Conservation (phyloP, 2,888 invertebrate genomes). For the Leucozona laternaria region DNA sequence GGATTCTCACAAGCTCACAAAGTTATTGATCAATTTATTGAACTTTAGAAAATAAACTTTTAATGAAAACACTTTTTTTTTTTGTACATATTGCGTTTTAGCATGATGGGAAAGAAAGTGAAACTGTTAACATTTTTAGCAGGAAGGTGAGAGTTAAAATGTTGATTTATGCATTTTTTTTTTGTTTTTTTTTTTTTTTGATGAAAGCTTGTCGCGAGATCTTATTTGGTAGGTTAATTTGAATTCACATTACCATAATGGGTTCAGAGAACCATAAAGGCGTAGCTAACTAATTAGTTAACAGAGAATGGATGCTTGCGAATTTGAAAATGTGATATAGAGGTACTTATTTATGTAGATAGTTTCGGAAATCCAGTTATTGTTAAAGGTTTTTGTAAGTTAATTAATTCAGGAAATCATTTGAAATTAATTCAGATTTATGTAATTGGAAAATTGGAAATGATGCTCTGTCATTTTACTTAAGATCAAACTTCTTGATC, state of each 20-base stretch:
- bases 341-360: background rate
- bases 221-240: background rate
- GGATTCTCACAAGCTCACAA: conserved; percentile 43
- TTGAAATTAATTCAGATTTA: no score
- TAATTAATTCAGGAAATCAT: no score
- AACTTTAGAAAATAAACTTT: conserved; percentile 47
- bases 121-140: conserved; percentile 3
- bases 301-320: no score
- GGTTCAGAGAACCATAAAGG: background rate
- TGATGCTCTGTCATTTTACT: no score
- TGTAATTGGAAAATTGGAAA: no score
- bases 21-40: conserved; percentile 57
- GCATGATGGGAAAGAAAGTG: conserved; percentile 38
- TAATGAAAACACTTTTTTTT: background rate
- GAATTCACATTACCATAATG: background rate
- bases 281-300: background rate
- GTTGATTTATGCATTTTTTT: background rate
- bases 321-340: background rate
- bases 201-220: background rate
- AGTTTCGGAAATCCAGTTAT: background rate
- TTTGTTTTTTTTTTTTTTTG: background rate
- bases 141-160: conserved; percentile 8
- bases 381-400: no score
- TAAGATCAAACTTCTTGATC: no score
- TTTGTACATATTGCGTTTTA: background rate